phyloP scores from a whole-genome alignment of 1,140 invertebrate genomes.

The Ptiloglossa arizonensis region DNA sequence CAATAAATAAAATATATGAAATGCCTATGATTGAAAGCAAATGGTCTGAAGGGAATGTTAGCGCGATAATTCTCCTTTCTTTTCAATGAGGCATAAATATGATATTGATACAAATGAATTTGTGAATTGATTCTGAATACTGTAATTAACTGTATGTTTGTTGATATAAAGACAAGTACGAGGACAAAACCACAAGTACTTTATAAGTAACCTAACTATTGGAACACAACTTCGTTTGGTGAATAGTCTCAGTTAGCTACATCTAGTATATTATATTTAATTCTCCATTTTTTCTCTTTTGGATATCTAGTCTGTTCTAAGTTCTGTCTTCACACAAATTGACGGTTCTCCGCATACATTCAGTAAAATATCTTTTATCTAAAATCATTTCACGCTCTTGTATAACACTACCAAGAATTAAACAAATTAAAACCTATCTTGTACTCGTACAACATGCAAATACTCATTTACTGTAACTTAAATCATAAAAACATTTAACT shows the following conservation, averaged over 20 bases:
- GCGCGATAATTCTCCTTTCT: neutral
- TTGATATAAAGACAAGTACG: constrained; percentile 48
- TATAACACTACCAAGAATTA: neutral
- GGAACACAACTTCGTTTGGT: constrained; percentile 78
- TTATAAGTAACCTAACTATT: constrained; percentile 67
- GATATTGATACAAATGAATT: neutral
- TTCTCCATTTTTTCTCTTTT: constrained; percentile 8
- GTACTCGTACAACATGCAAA: constrained; percentile 5
- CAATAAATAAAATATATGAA: neutral
- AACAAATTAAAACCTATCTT: neutral
- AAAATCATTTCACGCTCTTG: constrained; percentile 8
- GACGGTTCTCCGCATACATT: constrained; percentile 1
- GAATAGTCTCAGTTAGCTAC: constrained; percentile 76
- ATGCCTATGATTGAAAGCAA: neutral
- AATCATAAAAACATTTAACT: neutral
- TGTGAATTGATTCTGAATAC: constrained; percentile 12
- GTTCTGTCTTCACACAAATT: constrained; percentile 9
- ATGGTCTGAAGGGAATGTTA: constrained; percentile 3
- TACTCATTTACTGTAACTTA: neutral
- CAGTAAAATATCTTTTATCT: constrained; percentile 10
- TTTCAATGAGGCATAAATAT: neutral
- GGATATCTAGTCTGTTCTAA: constrained; percentile 17
- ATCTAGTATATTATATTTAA: constrained; percentile 64
- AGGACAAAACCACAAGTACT: constrained; percentile 56
- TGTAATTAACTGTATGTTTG: constrained; percentile 19